These are phyloP conservation scores for Lacanobia wlatinum DNA, from an alignment of 2,888 invertebrate genomes.

Conservation along the genomic window DNA sequence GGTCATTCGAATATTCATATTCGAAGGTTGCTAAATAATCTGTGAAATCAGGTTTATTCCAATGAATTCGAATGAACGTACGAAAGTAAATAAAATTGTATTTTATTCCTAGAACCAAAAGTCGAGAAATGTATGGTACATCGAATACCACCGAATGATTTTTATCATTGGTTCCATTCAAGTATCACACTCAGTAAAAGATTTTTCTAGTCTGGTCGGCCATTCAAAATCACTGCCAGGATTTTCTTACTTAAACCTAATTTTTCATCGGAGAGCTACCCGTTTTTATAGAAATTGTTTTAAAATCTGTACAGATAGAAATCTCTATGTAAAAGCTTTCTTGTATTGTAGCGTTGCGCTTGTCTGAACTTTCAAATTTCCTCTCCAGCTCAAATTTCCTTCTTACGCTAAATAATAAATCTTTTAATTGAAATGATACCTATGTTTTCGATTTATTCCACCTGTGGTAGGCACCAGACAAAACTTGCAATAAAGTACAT, in stretches of 20 bases:
- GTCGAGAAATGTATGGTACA: neutral
- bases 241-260: neutral
- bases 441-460: too few species aligned
- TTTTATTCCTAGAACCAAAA: neutral
- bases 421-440: too few species aligned
- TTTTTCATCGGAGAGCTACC: neutral
- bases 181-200: neutral
- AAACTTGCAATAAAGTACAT: too few species aligned
- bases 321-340: too few species aligned
- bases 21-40: constrained; percentile 7
- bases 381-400: too few species aligned
- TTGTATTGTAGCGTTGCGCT: too few species aligned
- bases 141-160: neutral
- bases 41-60: constrained; percentile 12
- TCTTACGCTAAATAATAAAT: too few species aligned
- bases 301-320: too few species aligned
- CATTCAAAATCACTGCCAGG: neutral
- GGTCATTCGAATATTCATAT: neutral
- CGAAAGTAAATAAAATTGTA: neutral
- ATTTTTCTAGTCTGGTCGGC: too few species aligned
- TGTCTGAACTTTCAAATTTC: too few species aligned
- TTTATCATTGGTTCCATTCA: neutral
- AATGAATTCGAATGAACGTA: neutral
- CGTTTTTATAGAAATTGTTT: too few species aligned
- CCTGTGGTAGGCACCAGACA: too few species aligned